Evolutionary conservation across 2,888 invertebrate genomes (phyloP).

Genomic region (Ornithoptera alexandrae): DNA sequence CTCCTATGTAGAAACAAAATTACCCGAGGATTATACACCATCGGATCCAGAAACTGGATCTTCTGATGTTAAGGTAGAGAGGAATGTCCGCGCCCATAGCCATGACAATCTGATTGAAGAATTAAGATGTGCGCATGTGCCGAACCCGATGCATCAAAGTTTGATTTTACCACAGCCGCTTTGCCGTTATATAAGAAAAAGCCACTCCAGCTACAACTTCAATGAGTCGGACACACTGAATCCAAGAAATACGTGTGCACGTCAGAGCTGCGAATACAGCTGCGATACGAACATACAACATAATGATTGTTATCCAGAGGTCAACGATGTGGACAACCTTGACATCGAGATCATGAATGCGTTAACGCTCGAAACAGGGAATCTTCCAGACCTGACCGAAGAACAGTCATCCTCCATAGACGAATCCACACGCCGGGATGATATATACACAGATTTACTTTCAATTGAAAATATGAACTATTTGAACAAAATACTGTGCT

Average conservation of each 20-base stretch:
- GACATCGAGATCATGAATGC: constrained; percentile 68
- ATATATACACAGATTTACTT: constrained; percentile 52
- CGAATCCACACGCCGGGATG: constrained; percentile 64
- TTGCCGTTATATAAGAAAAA: constrained; percentile 47
- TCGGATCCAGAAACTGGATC: constrained; percentile 6
- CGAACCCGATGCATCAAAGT: constrained; percentile 51
- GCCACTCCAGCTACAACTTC: constrained; percentile 56
- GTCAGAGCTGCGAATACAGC: constrained; percentile 41
- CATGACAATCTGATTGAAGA: constrained; percentile 41
- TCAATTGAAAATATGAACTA: constrained; percentile 60
- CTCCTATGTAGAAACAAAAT: constrained; percentile 45
- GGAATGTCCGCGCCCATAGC: constrained; percentile 50
- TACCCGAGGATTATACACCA: constrained; percentile 34
- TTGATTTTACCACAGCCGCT: constrained; percentile 43
- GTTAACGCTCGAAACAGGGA: constrained; percentile 60
- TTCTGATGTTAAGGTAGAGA: constrained; percentile 7
- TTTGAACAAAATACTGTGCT: constrained; percentile 53
- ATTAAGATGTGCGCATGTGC: constrained; percentile 21
- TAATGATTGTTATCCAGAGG: constrained; percentile 69
- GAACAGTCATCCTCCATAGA: constrained; percentile 67
- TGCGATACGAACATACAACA: constrained; percentile 71
- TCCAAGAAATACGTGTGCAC: constrained; percentile 40
- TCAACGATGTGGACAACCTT: constrained; percentile 62
- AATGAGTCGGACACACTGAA: constrained; percentile 37
- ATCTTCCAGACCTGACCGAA: constrained; percentile 65